Base-by-base conservation (phyloP, 2,113 vertebrate species). In the Sylvilagus bachmani region DNA sequence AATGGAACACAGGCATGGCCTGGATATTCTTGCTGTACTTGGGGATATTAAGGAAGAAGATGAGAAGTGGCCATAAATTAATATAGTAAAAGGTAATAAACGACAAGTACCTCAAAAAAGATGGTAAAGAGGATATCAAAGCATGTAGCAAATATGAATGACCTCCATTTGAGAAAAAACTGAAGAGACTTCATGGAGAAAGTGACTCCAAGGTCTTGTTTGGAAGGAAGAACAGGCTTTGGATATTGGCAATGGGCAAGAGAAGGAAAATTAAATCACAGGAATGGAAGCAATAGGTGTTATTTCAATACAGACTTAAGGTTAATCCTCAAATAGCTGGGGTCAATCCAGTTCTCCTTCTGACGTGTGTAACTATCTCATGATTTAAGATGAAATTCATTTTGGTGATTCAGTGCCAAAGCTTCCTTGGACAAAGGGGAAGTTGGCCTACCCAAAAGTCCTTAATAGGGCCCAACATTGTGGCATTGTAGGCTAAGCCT, bases 61-160 rank as follows among this genome's bases (percentile, higher is more conserved):
- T 27, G 51, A 88, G 64, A 96, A 89, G 55, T 70, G 78, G 73
- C 12, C 79, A 92, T 70, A 79, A 90, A 87, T 80, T 73, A 90
- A 21, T 69, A 21, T n/a, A 87, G 85, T 93, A 67, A 93, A 90
- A 87, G 33, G 36, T 31, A 29, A 74, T 55, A 88, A 70, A 62
- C 71, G 86, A 80, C 70, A 90, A 82, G 19, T 25, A 86, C 55
- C 90, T 69, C 4, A 74, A 36, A 58, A 36, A 91, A 92, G 21
- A 61, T 5, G 74, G 69, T 27, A 61, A 78, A 89, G 6, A 74
- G 36, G 51, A 21, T 84, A 86, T 80, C 25, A 33, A 87, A 81
- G 49, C 36, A 70, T 92, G 27, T 11, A 90, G 58, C 3, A 78
- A 85, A 29, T 16, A 51, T 36, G 7, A 2, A 33, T 22, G 31